These are phyloP conservation scores for Esox lucius DNA, from an alignment of 2,797 vertebrate species.

Conservation along the genomic window DNA sequence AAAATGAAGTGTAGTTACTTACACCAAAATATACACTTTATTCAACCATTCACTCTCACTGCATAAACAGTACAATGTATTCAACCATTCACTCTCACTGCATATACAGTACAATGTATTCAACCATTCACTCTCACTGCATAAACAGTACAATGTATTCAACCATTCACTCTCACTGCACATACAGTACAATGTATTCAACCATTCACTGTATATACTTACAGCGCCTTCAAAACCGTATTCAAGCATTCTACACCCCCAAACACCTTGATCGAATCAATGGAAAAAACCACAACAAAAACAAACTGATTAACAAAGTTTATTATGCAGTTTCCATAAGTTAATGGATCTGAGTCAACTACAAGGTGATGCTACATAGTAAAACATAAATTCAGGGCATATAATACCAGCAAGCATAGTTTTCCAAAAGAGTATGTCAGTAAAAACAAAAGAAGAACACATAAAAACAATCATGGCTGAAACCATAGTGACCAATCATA, in stretches of 20 bases:
- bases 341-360: constrained; percentile 48
- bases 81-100: neutral
- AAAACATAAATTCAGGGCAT: constrained; percentile 60
- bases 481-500: constrained; percentile 30
- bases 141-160: neutral
- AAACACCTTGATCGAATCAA: neutral
- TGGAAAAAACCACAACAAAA: neutral
- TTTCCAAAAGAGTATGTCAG: constrained; percentile 26
- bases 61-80: neutral
- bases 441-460: constrained; percentile 24
- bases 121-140: neutral
- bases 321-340: constrained; percentile 58
- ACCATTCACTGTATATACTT: neutral
- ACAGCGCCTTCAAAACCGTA: too few relatives aligned
- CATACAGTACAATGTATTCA: neutral
- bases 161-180: neutral
- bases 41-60: neutral
- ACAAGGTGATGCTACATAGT: constrained; percentile 59
- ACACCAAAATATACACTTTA: neutral
- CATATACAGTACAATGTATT: neutral
- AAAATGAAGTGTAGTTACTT: neutral
- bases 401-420: constrained; percentile 57
- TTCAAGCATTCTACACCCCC: neutral
- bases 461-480: constrained; percentile 18
- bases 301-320: constrained; percentile 59